Evolutionary conservation across 2,797 vertebrate genomes (phyloP).

Genomic region (Eleutherodactylus coqui): DNA sequence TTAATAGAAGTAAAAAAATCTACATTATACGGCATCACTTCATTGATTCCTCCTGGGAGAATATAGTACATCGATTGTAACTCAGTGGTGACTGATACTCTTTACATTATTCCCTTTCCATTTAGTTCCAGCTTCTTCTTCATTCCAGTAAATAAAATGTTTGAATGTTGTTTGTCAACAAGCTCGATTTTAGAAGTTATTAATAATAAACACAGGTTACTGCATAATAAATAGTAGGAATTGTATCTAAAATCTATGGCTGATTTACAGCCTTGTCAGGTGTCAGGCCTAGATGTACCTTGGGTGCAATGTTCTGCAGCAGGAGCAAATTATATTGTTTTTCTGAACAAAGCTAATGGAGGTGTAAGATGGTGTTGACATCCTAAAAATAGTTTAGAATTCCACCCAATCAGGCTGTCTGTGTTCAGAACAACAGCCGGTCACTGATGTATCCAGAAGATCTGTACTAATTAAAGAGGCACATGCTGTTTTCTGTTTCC

Average conservation of each 20-base stretch:
- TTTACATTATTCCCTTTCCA: no score
- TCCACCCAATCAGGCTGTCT: slow-evolving; percentile 18
- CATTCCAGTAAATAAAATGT: background rate
- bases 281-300: background rate
- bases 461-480: background rate
- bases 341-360: slow-evolving; percentile 12
- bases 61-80: no score
- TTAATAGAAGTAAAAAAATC: no score
- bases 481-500: background rate
- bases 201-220: no score
- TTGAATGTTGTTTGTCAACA: background rate
- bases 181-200: no score
- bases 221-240: background rate
- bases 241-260: background rate
- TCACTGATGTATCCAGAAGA: background rate
- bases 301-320: background rate
- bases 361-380: slow-evolving; percentile 20
- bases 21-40: no score
- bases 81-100: no score
- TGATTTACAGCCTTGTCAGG: background rate
- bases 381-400: slow-evolving; percentile 29
- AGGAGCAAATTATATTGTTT: slow-evolving; percentile 1
- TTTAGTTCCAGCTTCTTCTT: background rate
- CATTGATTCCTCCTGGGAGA: no score
- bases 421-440: slow-evolving; percentile 1